These are phyloP conservation scores for Sebastes oblongus DNA, from an alignment of 2,797 vertebrate genomes.

Conservation along the genomic window DNA sequence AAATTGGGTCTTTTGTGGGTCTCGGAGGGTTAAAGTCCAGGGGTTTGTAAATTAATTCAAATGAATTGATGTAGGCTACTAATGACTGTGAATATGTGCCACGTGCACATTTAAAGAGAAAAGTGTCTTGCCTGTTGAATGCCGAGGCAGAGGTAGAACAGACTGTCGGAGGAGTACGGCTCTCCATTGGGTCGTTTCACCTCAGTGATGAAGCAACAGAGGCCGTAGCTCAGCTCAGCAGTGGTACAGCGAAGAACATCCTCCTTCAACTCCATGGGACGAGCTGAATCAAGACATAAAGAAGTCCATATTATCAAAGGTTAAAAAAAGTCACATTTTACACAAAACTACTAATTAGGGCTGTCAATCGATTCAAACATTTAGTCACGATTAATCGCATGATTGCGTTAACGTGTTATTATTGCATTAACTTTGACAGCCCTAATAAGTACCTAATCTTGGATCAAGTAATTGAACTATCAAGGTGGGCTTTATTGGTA, in stretches of 20 bases:
- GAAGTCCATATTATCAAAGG: background rate
- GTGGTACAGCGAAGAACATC: constrained; percentile 93
- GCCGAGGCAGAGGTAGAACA: constrained; percentile 98
- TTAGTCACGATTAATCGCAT: no score
- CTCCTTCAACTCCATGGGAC: constrained; percentile 90
- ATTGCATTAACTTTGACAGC: background rate
- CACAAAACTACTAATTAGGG: background rate
- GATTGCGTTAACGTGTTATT: no score
- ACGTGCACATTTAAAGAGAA: no score
- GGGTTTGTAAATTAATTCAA: no score
- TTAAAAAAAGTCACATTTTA: background rate
- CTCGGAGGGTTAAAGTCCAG: no score
- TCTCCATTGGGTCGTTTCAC: constrained; percentile 92
- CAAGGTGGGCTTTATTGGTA: no score
- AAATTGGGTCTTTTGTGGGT: no score
- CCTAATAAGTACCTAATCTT: background rate
- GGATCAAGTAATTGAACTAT: background rate
- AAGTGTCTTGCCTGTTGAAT: constrained; percentile 90
- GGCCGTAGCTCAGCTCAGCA: constrained; percentile 93
- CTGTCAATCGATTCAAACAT: no score
- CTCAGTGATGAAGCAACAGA: constrained; percentile 94
- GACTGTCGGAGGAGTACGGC: constrained; percentile 91
- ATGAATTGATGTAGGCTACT: no score
- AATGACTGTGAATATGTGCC: no score
- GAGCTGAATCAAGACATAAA: constrained; percentile 73